Percentiles rank a stretch among this genome's conserved stretches.
Evolutionary conservation across 2,113 vertebrate species (phyloP).

Genomic region (Leuciscus idus): DNA sequence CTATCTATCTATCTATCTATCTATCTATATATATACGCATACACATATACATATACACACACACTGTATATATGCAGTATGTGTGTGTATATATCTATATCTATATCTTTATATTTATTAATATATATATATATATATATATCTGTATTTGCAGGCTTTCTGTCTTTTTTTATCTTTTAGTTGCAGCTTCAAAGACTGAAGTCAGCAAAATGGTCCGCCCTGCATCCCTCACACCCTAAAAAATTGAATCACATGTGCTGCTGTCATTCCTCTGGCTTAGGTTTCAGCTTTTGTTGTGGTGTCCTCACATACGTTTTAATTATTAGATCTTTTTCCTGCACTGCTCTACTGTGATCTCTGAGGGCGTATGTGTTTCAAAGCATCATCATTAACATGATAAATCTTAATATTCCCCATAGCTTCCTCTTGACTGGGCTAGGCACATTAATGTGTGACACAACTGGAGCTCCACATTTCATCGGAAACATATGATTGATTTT

Average conservation of each 20-base stretch:
- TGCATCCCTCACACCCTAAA: constrained; percentile 45
- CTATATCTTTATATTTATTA: too few relatives aligned
- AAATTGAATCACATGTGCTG: constrained; percentile 73
- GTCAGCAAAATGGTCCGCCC: constrained; percentile 64
- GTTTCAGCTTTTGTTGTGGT: constrained; percentile 73
- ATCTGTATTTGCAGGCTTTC: too few relatives aligned
- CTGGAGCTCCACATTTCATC: background rate
- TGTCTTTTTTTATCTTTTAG: background rate
- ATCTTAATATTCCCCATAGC: constrained; percentile 61
- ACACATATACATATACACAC: accelerated
- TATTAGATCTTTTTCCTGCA: constrained; percentile 63
- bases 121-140: too few relatives aligned
- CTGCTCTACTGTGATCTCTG: constrained; percentile 58
- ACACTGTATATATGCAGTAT: too few relatives aligned
- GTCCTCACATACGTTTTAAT: constrained; percentile 70
- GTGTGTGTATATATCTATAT: too few relatives aligned
- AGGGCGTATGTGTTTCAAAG: constrained; percentile 68
- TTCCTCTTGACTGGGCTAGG: constrained; percentile 57
- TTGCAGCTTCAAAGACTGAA: constrained; percentile 63
- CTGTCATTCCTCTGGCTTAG: constrained; percentile 60
- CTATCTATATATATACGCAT: background rate
- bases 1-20: background rate
- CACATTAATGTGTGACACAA: constrained; percentile 56
- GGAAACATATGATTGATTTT: background rate
- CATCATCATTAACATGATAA: constrained; percentile 65